Conservation (phyloP, 2,888 invertebrate species). For the Phasia obesa region DNA sequence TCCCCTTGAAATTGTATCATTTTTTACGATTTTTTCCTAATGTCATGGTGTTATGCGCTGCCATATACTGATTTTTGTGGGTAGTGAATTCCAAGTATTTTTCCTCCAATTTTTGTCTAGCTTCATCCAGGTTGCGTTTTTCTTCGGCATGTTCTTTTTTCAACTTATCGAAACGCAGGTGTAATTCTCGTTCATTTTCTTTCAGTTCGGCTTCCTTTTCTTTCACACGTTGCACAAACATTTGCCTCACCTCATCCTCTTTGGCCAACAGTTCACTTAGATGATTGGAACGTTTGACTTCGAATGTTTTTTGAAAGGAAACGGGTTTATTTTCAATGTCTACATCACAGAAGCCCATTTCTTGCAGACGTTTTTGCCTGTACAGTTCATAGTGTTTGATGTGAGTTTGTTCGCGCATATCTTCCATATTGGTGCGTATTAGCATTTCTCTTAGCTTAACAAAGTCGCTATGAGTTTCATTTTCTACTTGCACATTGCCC, state of each 20-base stretch:
- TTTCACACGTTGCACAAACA: conserved; percentile 98
- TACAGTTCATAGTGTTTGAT: conserved; percentile 97
- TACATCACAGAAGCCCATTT: conserved; percentile 97
- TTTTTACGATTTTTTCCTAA: conserved; percentile 56
- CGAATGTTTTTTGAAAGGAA: conserved; percentile 97
- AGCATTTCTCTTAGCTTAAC: conserved; percentile 99
- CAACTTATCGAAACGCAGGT: conserved; percentile 85
- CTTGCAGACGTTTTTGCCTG: conserved; percentile 92
- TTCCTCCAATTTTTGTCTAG: conserved; percentile 39
- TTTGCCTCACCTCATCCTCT: conserved; percentile 98
- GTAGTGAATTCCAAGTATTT: conserved; percentile 37
- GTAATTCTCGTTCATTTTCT: conserved; percentile 97
- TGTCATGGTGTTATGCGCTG: conserved; percentile 47
- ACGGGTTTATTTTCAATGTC: conserved; percentile 93
- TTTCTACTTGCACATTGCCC: conserved; percentile 99
- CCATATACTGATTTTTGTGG: conserved; percentile 21
- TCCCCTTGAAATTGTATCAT: conserved; percentile 4
- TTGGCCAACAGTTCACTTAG: conserved; percentile 95
- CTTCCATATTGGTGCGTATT: conserved; percentile 99
- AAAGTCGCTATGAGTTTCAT: conserved; percentile 99
- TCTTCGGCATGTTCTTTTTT: conserved; percentile 48
- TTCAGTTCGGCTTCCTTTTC: conserved; percentile 98
- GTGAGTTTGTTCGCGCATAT: conserved; percentile 98
- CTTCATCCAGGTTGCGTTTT: conserved; percentile 39
- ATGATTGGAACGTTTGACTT: conserved; percentile 95